Base-by-base conservation (phyloP, 2,113 vertebrate species). In the Galemys pyrenaicus region DNA sequence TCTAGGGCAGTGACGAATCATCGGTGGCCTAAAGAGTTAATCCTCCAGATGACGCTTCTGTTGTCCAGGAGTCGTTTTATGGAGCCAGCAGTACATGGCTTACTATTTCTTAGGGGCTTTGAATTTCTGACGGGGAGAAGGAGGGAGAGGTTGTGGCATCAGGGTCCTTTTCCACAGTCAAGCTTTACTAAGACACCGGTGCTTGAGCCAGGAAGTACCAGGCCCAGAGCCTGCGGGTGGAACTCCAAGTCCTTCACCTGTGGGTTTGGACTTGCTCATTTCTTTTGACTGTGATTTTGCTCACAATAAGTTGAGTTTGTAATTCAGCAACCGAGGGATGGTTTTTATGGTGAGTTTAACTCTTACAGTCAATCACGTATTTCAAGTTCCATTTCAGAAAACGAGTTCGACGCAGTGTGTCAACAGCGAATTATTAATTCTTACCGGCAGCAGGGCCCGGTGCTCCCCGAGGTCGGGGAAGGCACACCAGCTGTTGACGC, bases 391-490 rank as follows among this genome's bases (percentile, higher is more conserved):
- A 4, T 89, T 96, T 68, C 95, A 97, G 56, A 62, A 37, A 67
- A 95, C 28, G 37, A 62, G 32, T 94, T 95, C 75, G 91, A 87
- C 9, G 41, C 41, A 86, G 95, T 15, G 4, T 67, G 74, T 67
- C 96, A 91, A 85, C 80, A 88, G 91, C 85, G 92, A 90, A 89
- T 94, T 95, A 95, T 46, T 65, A 93, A 91, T 95, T 97, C 79
- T 95, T 95, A 96, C 91, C 87, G 97, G 88, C 89, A 96, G 60
- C 39, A 46, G 26, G 3, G 70, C 80, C 17, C 7, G 0, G 1
- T 73, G 51, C 67, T 28, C 35, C n/a, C 35, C 30, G 96, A 78
- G 77, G 32, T 49, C 74, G 41, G 78, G 87, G 62, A 93, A 67
- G 88, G 60, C 56, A 86, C 54, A 0, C 81, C 81, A 41, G 64